Evolutionary conservation across 2,113 vertebrate species (phyloP), one percentile per base, ranked within the genome.

Genomic region (Picathartes gymnocephalus): DNA sequence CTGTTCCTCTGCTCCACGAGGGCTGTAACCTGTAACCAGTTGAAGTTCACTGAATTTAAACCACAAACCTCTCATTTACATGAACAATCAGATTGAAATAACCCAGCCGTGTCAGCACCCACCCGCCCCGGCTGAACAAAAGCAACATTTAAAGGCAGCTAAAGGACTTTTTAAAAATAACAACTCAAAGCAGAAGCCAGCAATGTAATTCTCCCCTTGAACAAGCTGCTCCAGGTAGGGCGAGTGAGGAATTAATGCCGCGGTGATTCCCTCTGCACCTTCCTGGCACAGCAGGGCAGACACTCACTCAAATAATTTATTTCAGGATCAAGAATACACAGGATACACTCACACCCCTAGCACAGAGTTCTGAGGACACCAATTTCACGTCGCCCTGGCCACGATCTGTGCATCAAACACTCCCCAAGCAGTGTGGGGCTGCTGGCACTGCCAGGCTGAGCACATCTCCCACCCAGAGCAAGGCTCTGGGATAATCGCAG

Each of bases 41-140:
- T 37, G 18, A 69, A 61, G 50, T 24, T 72, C 88, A 31, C 53
- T 60, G 35, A 92, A 64, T 11, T 40, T 13, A 7, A 76, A 50
- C 25, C 76, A 57, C 68, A 88, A 81, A 28, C 28, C 47, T 27
- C 53, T 62, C 15, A 76, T 74, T 82, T 61, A 11, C 44, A 70
- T 45, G 64, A 48, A 9, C 27, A 24, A 60, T n/a, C 74, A 54
- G 79, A 61, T 0, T 22, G 70, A 53, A 88, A 80, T 5, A 61
- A 86, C 9, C 42, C 68, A 70, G 70, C 60, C 25, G 0, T 86
- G 74, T 9, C 61, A 66, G 58, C 24, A 60, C 21, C 37, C 35
- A 7, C 18, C 54, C 0, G 1, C 42, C 39, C 56, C 1, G 3
- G 23, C 0, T 54, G 76, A 73, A 50, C 39, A 65, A 28, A 21